Conservation (phyloP, 2,113 vertebrate species). For the Eretmodus cyanostictus region DNA sequence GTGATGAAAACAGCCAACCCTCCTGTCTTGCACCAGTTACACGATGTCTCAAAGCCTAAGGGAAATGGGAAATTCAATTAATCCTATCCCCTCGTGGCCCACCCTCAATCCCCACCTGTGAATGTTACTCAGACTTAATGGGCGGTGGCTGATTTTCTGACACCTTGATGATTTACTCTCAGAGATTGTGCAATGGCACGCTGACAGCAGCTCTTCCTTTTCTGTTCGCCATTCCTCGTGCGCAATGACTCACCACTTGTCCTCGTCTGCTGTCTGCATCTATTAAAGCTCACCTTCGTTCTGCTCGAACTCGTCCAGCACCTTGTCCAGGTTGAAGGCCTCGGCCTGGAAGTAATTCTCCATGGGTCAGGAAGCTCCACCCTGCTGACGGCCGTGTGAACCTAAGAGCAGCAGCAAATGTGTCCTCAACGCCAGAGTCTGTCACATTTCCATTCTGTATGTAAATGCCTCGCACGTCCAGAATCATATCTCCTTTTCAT, state of each 20-base stretch:
- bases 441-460: background rate
- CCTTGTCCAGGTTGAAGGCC: conserved; percentile 99
- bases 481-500: background rate
- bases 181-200: background rate
- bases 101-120: conserved; percentile 28
- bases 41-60: conserved; percentile 13
- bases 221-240: background rate
- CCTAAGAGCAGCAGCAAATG: conserved; percentile 56
- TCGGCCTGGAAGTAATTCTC: conserved; percentile 99
- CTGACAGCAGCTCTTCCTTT: background rate
- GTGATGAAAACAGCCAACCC: background rate
- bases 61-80: conserved; percentile 54
- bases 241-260: background rate
- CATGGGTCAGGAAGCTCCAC: conserved; percentile 90
- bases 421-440: background rate
- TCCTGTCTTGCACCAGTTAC: conserved; percentile 41
- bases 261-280: background rate
- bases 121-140: background rate
- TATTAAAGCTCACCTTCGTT: conserved; percentile 83
- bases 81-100: conserved; percentile 14
- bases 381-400: conserved; percentile 75
- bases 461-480: background rate
- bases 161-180: background rate
- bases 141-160: background rate
- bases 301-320: conserved; percentile 98